A percentile compares a stretch with the other conserved stretches of the same genome.
Conservation (phyloP, 2,113 vertebrate species). For the Phrynosoma blainvillii region DNA sequence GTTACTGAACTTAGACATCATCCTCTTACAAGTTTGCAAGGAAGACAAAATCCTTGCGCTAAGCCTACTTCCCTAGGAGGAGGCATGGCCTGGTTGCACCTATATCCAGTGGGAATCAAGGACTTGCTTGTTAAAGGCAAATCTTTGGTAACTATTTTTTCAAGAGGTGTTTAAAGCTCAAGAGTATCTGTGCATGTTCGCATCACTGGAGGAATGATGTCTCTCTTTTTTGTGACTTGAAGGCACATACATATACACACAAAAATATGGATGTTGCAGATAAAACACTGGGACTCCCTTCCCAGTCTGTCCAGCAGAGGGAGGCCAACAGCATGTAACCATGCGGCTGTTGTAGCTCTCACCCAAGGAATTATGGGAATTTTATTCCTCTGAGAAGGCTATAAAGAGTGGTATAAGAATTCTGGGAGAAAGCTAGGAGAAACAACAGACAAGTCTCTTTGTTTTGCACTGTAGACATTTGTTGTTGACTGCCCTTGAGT, state of each 20-base stretch:
- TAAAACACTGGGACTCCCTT: neutral
- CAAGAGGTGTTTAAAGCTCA: neutral
- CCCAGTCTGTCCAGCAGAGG: neutral
- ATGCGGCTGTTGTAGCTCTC: neutral
- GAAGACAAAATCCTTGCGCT: neutral
- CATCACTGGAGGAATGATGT: neutral
- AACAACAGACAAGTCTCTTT: neutral
- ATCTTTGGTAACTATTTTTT: neutral
- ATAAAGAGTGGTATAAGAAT: neutral
- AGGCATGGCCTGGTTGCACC: neutral
- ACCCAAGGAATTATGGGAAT: neutral
- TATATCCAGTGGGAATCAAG: neutral
- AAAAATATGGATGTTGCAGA: neutral
- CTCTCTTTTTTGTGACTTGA: neutral
- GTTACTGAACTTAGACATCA: neutral
- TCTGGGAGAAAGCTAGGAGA: neutral
- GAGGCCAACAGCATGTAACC: neutral
- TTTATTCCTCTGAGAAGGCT: neutral
- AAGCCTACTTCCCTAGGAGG: no score
- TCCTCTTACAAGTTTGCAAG: neutral
- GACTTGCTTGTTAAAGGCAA: neutral
- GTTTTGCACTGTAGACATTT: neutral
- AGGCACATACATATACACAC: no score
- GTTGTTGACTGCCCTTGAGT: no score
- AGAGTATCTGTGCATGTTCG: neutral